Conservation (phyloP, 2,113 vertebrate species). For the Microcebus ravelobensis region DNA sequence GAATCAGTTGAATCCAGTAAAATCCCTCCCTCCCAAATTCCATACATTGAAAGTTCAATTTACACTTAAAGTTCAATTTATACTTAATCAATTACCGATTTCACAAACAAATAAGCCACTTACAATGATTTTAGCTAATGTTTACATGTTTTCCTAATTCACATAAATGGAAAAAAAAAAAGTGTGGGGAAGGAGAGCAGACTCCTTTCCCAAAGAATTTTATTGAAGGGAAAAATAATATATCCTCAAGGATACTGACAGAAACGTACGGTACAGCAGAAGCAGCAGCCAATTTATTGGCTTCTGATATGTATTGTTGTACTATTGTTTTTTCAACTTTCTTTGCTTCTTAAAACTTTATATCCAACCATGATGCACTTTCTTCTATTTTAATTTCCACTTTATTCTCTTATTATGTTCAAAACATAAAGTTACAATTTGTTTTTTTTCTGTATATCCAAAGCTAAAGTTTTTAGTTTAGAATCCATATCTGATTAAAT, state of each 20-base stretch:
- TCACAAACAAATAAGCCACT: neutral
- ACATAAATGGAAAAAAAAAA: neutral
- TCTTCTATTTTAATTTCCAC: neutral
- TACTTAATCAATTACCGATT: neutral
- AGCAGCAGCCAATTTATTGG: neutral
- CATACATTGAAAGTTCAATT: neutral
- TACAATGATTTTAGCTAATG: neutral
- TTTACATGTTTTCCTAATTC: neutral
- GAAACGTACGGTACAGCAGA: neutral
- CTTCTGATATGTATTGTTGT: neutral
- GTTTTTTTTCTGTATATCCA: neutral
- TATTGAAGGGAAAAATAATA: neutral
- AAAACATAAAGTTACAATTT: neutral
- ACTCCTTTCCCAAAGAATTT: neutral
- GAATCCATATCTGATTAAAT: neutral
- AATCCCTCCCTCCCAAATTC: neutral
- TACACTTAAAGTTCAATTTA: neutral
- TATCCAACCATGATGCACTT: neutral
- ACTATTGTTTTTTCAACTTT: neutral
- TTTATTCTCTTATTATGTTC: neutral
- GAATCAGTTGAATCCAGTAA: neutral
- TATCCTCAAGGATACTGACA: neutral
- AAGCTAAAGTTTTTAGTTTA: neutral
- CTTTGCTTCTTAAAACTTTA: neutral
- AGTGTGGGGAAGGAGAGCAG: neutral